These are phyloP conservation scores for Drosophila austrosaltans DNA, from an alignment of 2,888 invertebrate species.

Conservation along the genomic window DNA sequence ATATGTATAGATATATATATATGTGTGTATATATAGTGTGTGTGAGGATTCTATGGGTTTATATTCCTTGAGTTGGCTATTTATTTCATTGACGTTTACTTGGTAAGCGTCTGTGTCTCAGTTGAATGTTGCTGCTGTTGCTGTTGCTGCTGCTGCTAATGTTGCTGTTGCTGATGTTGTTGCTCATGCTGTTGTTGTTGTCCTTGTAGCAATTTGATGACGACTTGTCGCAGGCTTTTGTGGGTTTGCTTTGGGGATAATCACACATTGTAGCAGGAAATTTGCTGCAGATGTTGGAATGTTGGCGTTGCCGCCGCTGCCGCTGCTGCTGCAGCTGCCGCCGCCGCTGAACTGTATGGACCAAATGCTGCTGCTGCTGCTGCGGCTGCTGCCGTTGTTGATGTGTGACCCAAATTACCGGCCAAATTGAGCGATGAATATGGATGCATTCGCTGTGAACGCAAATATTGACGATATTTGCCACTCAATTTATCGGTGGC, in stretches of 20 bases:
- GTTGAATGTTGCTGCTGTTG: conserved; percentile 49
- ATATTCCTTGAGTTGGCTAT: conserved; percentile 51
- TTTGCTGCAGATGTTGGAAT: conserved; percentile 85
- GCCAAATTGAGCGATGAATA: conserved; percentile 83
- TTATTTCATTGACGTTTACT: conserved; percentile 69
- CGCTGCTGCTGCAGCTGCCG: conserved; percentile 34
- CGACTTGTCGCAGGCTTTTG: conserved; percentile 6
- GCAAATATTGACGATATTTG: conserved; percentile 86
- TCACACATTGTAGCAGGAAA: conserved; percentile 87
- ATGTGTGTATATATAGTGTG: conserved; percentile 7
- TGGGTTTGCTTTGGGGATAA: conserved; percentile 60
- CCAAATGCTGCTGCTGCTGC: conserved; percentile 80
- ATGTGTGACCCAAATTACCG: conserved; percentile 82
- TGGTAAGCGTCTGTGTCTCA: conserved; percentile 73
- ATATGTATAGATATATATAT: conserved; percentile 22
- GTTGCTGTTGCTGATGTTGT: conserved; percentile 34
- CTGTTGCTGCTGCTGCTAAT: conserved; percentile 34
- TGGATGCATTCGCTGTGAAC: conserved; percentile 86
- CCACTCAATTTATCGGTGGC: conserved; percentile 83
- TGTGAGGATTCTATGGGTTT: conserved; percentile 49
- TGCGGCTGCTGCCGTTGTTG: conserved; percentile 60
- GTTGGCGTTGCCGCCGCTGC: conserved; percentile 78
- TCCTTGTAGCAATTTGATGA: conserved; percentile 13
- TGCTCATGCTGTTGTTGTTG: conserved; percentile 47
- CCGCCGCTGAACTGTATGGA: conserved; percentile 77